Evolutionary conservation across 2,113 vertebrate species (phyloP).

Genomic region (Tringa solitaria): DNA sequence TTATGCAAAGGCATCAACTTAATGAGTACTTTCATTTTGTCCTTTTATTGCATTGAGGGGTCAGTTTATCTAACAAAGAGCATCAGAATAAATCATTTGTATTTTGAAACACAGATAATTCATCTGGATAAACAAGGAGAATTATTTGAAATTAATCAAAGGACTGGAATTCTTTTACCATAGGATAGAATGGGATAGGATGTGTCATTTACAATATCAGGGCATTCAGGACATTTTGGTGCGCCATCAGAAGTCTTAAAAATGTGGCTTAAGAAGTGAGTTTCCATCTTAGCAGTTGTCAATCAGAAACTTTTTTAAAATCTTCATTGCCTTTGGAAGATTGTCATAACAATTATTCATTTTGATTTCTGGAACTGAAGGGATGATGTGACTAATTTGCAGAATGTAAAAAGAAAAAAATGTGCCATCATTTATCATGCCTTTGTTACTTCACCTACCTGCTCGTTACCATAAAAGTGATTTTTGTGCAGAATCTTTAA

Average conservation of each 20-base stretch:
- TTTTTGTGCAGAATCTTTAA: not conserved
- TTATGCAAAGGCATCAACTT: not conserved
- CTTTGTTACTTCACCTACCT: not conserved
- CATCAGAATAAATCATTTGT: not conserved
- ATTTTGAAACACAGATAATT: not conserved
- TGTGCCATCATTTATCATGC: not conserved
- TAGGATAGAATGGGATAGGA: not conserved
- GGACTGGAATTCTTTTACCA: not conserved
- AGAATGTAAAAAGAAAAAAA: not conserved
- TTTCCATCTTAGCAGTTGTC: not conserved
- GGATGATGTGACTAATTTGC: not conserved
- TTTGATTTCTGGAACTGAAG: not conserved
- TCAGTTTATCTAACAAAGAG: not conserved
- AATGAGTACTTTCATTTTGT: not conserved
- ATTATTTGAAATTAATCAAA: not conserved
- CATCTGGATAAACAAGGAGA: not conserved
- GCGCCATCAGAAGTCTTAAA: not conserved
- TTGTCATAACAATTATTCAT: not conserved
- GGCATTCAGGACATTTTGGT: not conserved
- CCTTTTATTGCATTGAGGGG: not conserved
- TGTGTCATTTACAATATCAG: not conserved
- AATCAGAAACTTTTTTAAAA: not conserved
- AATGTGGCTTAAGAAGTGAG: not conserved
- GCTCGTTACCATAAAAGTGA: not conserved
- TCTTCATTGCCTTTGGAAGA: not conserved